Percentiles rank a stretch among this genome's conserved stretches.
phyloP scores from a whole-genome alignment of 2,797 vertebrate species.

The Phrynocephalus forsythii region DNA sequence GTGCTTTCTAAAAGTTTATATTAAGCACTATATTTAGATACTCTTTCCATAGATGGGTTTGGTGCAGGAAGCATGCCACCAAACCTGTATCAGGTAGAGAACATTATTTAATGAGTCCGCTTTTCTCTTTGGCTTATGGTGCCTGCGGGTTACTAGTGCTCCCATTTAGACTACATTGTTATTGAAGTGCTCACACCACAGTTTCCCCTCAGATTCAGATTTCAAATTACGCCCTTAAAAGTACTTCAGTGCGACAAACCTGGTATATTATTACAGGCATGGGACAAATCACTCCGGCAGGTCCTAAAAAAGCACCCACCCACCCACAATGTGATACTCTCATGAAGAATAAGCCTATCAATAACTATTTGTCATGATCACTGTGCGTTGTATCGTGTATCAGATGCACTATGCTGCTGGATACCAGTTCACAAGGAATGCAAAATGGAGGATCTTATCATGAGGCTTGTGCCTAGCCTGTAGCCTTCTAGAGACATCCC shows the following conservation, averaged over 20 bases:
- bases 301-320: neutral
- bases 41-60: slow-evolving; percentile 23
- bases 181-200: slow-evolving; percentile 26
- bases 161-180: slow-evolving; percentile 37
- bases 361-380: neutral
- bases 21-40: slow-evolving; percentile 37
- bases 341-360: neutral
- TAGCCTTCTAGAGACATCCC: neutral
- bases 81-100: slow-evolving; percentile 24
- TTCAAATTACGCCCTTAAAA: slow-evolving; percentile 33
- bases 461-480: neutral
- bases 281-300: slow-evolving; percentile 13
- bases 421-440: neutral
- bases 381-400: neutral
- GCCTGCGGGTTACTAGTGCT: slow-evolving; percentile 15
- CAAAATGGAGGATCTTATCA: neutral
- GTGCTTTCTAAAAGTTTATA: neutral
- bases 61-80: neutral
- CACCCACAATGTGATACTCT: neutral
- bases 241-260: slow-evolving; percentile 26
- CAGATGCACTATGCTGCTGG: neutral
- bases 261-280: slow-evolving; percentile 35
- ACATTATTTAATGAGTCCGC: slow-evolving; percentile 35
- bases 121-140: slow-evolving; percentile 12
- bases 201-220: slow-evolving; percentile 24